Evolutionary conservation across 2,113 vertebrate genomes (phyloP).

Genomic region (Chlamydotis undulata): DNA sequence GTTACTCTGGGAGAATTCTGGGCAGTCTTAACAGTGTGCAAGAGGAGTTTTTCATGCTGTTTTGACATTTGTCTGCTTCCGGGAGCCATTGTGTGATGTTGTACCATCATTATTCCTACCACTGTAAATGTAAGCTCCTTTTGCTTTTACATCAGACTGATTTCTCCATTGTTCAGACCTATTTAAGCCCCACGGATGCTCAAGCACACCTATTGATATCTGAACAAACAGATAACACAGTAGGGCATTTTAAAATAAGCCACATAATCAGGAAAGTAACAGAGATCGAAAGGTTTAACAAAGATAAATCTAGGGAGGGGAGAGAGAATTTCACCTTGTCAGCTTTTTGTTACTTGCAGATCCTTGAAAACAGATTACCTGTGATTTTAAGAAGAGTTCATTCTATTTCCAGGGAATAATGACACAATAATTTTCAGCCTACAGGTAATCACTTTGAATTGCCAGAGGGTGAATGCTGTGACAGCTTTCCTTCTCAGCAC

Average conservation of each 20-base stretch:
- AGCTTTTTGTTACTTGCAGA: slow-evolving; percentile 2
- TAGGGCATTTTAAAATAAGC: slow-evolving; percentile 42
- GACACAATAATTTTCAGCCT: slow-evolving; percentile 46
- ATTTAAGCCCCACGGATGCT: slow-evolving; percentile 4
- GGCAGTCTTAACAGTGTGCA: not conserved
- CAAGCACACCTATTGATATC: not conserved
- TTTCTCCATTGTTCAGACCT: slow-evolving; percentile 6
- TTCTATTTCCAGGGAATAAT: slow-evolving; percentile 4
- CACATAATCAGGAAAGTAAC: not conserved
- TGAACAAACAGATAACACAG: slow-evolving; percentile 42
- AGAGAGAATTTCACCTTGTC: not conserved
- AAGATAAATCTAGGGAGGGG: not conserved
- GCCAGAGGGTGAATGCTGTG: not conserved
- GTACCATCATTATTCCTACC: slow-evolving; percentile 28
- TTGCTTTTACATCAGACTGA: slow-evolving; percentile 6
- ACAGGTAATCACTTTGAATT: slow-evolving; percentile 32
- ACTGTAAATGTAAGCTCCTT: slow-evolving; percentile 13
- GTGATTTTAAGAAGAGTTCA: slow-evolving; percentile 27
- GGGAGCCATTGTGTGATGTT: slow-evolving; percentile 36
- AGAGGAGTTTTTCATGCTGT: slow-evolving; percentile 27
- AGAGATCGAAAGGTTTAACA: slow-evolving; percentile 18
- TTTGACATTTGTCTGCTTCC: slow-evolving; percentile 55
- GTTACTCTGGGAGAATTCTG: slow-evolving; percentile 2
- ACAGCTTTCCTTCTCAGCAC: not conserved
- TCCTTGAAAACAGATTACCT: not conserved